Evolutionary conservation across 2,797 vertebrate genomes (phyloP).

Genomic region (Myiotriccus ornatus): DNA sequence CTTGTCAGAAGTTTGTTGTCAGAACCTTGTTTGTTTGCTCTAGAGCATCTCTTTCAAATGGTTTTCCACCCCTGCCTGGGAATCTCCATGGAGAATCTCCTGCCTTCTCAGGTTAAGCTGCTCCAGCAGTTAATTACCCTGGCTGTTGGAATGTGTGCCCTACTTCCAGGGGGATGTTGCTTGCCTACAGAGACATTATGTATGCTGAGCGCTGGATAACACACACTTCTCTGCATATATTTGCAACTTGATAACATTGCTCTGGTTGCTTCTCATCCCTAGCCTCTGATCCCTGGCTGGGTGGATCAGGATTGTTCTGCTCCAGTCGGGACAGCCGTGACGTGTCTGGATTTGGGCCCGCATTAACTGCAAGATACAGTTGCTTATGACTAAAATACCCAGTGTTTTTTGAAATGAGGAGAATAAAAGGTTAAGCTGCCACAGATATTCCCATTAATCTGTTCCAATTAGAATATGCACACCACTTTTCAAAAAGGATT

Average conservation of each 20-base stretch:
- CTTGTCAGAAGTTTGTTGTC: no score
- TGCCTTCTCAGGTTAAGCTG: neutral
- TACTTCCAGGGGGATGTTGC: neutral
- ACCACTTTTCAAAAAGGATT: constrained; percentile 33
- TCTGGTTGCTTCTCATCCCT: neutral
- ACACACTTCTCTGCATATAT: constrained; percentile 7
- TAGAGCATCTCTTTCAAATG: neutral
- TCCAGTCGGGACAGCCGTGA: neutral
- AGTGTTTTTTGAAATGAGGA: neutral
- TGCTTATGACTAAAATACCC: neutral
- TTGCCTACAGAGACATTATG: constrained; percentile 11
- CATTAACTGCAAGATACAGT: neutral
- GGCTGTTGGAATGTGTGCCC: neutral
- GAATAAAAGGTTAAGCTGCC: constrained; percentile 48
- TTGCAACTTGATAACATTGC: neutral
- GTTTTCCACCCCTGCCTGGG: neutral
- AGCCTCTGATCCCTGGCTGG: constrained; percentile 1
- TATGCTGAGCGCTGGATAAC: neutral
- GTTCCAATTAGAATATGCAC: constrained; percentile 39
- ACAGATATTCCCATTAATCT: constrained; percentile 40
- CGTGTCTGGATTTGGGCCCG: neutral
- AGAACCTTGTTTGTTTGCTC: neutral
- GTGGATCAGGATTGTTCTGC: neutral
- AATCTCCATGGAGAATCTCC: neutral
- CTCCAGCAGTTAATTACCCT: neutral